Evolutionary conservation across 2,888 invertebrate genomes (phyloP).

Genomic region (Ochlodes sylvanus): DNA sequence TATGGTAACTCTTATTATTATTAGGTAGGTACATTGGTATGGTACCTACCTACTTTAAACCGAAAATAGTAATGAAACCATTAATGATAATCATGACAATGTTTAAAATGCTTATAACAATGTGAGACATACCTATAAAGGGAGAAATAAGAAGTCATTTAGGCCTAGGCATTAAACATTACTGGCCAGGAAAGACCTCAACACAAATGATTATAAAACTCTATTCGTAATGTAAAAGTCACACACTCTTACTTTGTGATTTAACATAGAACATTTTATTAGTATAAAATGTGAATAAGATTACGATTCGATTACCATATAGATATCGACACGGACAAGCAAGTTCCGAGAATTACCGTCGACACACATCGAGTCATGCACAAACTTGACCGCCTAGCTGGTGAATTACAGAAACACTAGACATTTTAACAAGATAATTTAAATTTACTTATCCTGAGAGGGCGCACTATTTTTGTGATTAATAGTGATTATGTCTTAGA

Average conservation of each 20-base stretch:
- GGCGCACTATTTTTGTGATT: too few species aligned
- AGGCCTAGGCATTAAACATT: neutral
- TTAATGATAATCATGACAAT: too few species aligned
- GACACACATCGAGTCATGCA: neutral
- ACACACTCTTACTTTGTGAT: neutral
- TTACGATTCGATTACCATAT: neutral
- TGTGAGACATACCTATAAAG: too few species aligned
- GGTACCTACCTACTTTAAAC: too few species aligned
- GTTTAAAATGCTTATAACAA: too few species aligned
- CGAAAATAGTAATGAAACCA: too few species aligned
- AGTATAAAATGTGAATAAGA: neutral
- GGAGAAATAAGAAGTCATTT: neutral
- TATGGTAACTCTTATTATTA: too few species aligned
- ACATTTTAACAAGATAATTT: neutral
- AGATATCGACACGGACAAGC: neutral
- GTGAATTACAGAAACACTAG: neutral
- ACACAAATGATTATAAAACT: too few species aligned
- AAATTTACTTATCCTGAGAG: too few species aligned
- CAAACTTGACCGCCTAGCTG: neutral
- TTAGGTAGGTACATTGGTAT: too few species aligned
- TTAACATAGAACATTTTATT: neutral
- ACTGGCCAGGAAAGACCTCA: neutral
- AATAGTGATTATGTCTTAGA: too few species aligned
- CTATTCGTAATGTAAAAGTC: neutral
- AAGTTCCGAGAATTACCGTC: neutral